Conservation (phyloP, 2,888 invertebrate species). For the Lasioglossum pauxillum region DNA sequence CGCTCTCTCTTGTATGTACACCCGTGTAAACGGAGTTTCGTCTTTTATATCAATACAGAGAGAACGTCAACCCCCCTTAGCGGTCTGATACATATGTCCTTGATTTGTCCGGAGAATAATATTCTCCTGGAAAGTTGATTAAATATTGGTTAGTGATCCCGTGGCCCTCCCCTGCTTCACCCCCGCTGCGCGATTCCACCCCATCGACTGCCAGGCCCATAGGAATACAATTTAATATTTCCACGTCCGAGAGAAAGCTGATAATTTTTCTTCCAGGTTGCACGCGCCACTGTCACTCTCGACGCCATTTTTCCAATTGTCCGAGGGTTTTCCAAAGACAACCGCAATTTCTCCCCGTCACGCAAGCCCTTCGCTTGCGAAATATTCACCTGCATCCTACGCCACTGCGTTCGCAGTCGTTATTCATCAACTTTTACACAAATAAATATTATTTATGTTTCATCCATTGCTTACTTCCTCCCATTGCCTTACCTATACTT, state of each 20-base stretch:
- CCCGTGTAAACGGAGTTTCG: slow-evolving; percentile 38
- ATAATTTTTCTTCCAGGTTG: slow-evolving; percentile 62
- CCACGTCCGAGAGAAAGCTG: slow-evolving; percentile 47
- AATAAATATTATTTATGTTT: not conserved
- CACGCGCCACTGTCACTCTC: slow-evolving; percentile 9
- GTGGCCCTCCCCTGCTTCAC: slow-evolving; percentile 27
- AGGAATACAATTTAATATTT: slow-evolving; percentile 77
- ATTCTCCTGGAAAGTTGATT: slow-evolving; percentile 83
- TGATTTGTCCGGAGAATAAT: slow-evolving; percentile 83
- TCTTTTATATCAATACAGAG: slow-evolving; percentile 61
- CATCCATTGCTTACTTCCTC: no score
- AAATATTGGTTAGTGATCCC: slow-evolving; percentile 81
- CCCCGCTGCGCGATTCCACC: slow-evolving; percentile 42
- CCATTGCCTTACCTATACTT: no score
- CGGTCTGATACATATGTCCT: slow-evolving; percentile 81
- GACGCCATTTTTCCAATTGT: not conserved
- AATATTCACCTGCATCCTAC: not conserved
- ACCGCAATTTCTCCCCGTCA: not conserved
- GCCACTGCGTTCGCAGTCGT: not conserved
- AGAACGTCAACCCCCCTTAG: slow-evolving; percentile 67
- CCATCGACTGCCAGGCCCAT: slow-evolving; percentile 62
- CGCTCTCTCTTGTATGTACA: slow-evolving; percentile 38
- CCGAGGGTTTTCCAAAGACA: not conserved
- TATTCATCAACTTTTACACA: not conserved
- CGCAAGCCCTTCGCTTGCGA: not conserved